Evolutionary conservation across 2,888 invertebrate species (phyloP), one percentile per base, ranked within the genome.

Genomic region (Eurytoma adleriae): DNA sequence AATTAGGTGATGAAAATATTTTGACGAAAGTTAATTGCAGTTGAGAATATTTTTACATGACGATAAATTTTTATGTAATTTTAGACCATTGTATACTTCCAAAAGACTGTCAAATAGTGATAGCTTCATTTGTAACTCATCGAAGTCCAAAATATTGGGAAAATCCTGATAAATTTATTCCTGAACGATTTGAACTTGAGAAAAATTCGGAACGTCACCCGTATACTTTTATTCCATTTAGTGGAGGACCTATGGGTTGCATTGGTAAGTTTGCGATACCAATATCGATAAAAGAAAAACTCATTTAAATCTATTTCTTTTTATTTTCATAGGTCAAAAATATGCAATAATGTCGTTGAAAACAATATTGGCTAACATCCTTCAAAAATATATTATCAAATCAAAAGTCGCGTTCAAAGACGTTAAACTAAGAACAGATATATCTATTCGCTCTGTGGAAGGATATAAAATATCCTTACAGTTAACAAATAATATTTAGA

Each of bases 301-400:
- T n/a, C 14, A 61, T 10, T 54, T 69, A 10, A 12, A 7, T 40
- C 1, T 10, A 13, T n/a, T 64, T 66, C 10, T 48, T 52, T 50
- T 56, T 30, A 40, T 13, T 57, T 30, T 40, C 40, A 10, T 54
- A 85, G 85, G 86, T 10, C 82, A 85, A 83, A 84, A 83, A 27
- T 84, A 82, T 68, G 84, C 85, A 7, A 76, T 85, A 56, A 85
- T 83, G 76, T 76, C 81, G 52, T 70, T 86, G 40, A 86, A 85
- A 69, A 82, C 79, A 59, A 78, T 86, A 27, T 59, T 85, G 10
- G 83, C 81, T 14, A 83, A 83, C 72, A 56, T 85, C 18, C 48
- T 85, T 12, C 73, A 76, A 27, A 83, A 72, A 56, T 85, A 82
- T 56, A 75, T 57, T 52, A 66, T 84, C 10, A 73, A 74, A 12